Percentiles rank a stretch among this genome's conserved stretches.
These are phyloP conservation scores for Dascillus cervinus DNA, from an alignment of 2,888 invertebrate species.

Conservation along the genomic window DNA sequence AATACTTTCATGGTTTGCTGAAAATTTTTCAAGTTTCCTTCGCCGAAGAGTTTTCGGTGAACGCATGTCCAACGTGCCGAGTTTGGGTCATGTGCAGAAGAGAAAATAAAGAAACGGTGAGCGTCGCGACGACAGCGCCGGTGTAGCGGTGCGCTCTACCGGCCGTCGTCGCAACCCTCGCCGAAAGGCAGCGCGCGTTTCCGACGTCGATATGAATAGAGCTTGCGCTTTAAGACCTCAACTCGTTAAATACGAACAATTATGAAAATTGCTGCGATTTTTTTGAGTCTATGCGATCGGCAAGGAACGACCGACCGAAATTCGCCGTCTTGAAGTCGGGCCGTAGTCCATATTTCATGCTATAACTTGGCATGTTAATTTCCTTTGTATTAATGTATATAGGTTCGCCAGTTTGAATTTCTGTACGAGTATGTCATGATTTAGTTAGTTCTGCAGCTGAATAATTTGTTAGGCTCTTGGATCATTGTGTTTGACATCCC, in stretches of 20 bases:
- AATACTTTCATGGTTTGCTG: neutral
- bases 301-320: no score
- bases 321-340: no score
- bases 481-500: no score
- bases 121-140: constrained; percentile 19
- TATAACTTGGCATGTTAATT: constrained; percentile 20
- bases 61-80: constrained; percentile 12
- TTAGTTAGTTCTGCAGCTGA: no score
- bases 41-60: no score
- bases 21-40: neutral
- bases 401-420: constrained; percentile 16
- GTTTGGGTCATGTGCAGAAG: constrained; percentile 17
- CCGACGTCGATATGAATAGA: constrained; percentile 21
- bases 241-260: constrained; percentile 17
- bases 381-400: constrained; percentile 21
- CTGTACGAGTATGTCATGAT: constrained; percentile 15
- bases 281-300: constrained; percentile 18
- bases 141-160: constrained; percentile 16
- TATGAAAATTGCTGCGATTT: constrained; percentile 15
- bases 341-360: no score
- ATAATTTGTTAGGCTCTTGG: no score
- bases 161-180: constrained; percentile 11
- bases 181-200: constrained; percentile 22
- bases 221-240: constrained; percentile 19
- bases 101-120: constrained; percentile 7